Conservation (phyloP, 2,797 vertebrate genomes). For the Oryzias dopingdopingensis region DNA sequence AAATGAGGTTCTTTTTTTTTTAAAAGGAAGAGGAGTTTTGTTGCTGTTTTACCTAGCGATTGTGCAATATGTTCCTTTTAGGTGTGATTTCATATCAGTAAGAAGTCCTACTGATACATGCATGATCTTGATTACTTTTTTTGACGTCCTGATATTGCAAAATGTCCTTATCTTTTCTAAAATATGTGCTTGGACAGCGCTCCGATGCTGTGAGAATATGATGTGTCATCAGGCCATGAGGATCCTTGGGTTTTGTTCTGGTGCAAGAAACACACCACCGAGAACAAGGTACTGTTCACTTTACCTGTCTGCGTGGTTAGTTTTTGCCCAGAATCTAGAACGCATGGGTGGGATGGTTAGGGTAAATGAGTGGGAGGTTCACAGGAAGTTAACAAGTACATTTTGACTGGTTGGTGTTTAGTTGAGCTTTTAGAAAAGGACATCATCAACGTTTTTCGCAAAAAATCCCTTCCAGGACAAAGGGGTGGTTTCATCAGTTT, state of each 20-base stretch:
- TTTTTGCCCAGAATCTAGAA: constrained; percentile 1
- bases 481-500: too few relatives aligned
- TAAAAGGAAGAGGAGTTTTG: too few relatives aligned
- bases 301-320: not conserved
- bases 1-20: constrained; percentile 8
- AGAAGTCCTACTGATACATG: too few relatives aligned
- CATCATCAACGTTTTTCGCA: not conserved
- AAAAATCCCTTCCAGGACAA: not conserved
- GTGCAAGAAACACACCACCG: not conserved
- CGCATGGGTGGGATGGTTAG: constrained; percentile 16
- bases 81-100: too few relatives aligned
- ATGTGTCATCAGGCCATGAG: not conserved
- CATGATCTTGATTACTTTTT: too few relatives aligned
- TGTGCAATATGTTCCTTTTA: too few relatives aligned
- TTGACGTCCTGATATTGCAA: too few relatives aligned
- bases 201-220: too few relatives aligned
- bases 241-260: not conserved
- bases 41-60: too few relatives aligned
- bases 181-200: too few relatives aligned
- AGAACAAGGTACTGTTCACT: not conserved
- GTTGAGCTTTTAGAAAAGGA: not conserved
- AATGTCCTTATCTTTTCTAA: too few relatives aligned
- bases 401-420: not conserved
- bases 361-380: constrained; percentile 18
- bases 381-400: constrained; percentile 15